Evolutionary conservation across 2,113 vertebrate species (phyloP).

Genomic region (Calonectris borealis): DNA sequence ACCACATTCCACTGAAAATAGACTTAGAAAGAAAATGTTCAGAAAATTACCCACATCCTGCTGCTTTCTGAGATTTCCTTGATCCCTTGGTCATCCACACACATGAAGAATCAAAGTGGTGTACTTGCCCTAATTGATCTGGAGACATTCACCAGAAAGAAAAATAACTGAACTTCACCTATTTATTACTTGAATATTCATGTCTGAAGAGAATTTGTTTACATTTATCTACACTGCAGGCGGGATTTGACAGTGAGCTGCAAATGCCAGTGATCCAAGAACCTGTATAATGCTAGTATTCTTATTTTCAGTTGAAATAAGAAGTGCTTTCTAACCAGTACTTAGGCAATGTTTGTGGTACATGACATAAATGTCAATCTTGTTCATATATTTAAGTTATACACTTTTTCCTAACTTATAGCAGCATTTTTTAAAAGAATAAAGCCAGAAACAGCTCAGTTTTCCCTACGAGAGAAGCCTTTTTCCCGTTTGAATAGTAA

Average conservation of each 20-base stretch:
- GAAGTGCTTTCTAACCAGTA: neutral
- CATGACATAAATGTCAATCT: neutral
- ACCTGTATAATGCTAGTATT: neutral
- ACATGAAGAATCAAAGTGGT: neutral
- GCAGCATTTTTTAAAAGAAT: neutral
- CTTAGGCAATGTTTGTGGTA: neutral
- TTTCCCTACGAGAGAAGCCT: neutral
- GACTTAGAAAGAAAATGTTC: neutral
- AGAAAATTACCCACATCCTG: neutral
- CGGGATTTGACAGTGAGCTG: neutral
- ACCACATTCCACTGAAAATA: neutral
- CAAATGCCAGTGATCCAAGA: neutral
- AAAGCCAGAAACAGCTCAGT: neutral
- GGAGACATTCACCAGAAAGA: neutral
- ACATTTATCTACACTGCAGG: neutral
- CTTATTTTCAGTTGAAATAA: constrained; percentile 3
- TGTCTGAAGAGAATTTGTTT: neutral
- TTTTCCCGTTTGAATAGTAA: neutral
- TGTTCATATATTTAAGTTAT: neutral
- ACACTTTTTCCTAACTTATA: neutral
- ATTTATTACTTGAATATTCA: neutral
- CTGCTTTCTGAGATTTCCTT: neutral
- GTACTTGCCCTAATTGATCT: neutral
- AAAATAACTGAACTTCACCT: neutral
- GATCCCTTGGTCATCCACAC: neutral